Evolutionary conservation across 2,797 vertebrate species (phyloP).

Genomic region (Mionectes olivaceus): DNA sequence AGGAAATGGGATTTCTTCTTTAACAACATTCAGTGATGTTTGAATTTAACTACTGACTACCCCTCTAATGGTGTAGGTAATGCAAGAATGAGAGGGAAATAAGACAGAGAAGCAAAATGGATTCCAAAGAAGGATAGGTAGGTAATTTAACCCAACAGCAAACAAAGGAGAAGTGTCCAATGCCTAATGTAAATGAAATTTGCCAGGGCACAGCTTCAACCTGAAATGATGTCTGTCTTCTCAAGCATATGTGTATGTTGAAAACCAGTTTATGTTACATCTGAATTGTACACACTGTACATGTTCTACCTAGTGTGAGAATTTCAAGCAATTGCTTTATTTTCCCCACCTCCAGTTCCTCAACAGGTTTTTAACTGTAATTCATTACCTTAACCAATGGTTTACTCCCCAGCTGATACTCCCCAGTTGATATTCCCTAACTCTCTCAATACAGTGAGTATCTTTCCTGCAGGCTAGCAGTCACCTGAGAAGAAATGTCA

Average conservation of each 20-base stretch:
- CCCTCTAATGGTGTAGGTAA: background rate
- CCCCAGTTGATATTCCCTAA: background rate
- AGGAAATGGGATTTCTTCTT: background rate
- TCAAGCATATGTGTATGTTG: fast-evolving
- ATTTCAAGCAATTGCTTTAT: background rate
- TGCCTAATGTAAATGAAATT: background rate
- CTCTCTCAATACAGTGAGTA: background rate
- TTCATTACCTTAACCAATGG: background rate
- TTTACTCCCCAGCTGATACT: background rate
- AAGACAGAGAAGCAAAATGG: background rate
- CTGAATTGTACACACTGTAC: fast-evolving
- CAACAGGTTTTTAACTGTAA: background rate
- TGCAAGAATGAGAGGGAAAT: background rate
- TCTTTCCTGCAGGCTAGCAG: background rate
- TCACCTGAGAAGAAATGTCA: background rate
- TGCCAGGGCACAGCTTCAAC: background rate
- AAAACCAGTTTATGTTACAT: background rate
- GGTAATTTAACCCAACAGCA: background rate
- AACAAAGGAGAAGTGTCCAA: background rate
- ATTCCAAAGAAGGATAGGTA: background rate
- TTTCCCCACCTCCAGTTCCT: background rate
- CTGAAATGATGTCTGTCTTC: background rate
- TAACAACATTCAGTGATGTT: background rate
- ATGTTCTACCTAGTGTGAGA: background rate
- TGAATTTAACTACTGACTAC: background rate